phyloP scores from a whole-genome alignment of 30 jellyfish, hydroid and myxozoan species.

The Aurelia aurita region DNA sequence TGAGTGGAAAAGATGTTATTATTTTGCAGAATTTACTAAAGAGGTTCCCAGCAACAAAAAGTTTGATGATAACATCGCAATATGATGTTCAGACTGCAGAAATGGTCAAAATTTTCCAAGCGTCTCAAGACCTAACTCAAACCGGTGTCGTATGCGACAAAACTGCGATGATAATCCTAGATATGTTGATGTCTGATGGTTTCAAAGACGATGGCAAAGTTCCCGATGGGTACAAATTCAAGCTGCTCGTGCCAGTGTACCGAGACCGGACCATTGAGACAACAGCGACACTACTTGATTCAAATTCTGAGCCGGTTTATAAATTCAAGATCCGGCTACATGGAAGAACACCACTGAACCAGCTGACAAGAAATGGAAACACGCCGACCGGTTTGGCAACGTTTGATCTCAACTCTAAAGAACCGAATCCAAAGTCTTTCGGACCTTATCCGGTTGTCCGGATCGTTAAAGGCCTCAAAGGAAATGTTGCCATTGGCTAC shows the following conservation, averaged over 20 bases:
- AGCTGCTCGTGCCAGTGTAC: slow-evolving; percentile 81
- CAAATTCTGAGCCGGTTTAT: slow-evolving; percentile 45
- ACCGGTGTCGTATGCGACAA: slow-evolving; percentile 69
- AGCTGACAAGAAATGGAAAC: slow-evolving; percentile 85
- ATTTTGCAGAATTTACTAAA: slow-evolving; percentile 77
- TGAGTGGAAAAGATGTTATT: slow-evolving; percentile 76
- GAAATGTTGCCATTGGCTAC: slow-evolving; percentile 85
- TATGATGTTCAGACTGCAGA: slow-evolving; percentile 74
- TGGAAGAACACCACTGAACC: slow-evolving; percentile 74
- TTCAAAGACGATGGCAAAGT: slow-evolving; percentile 78
- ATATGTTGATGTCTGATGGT: slow-evolving; percentile 69
- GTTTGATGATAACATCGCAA: slow-evolving; percentile 28
- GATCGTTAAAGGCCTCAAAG: slow-evolving; percentile 77
- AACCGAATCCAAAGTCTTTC: slow-evolving; percentile 68
- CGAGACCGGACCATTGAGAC: slow-evolving; percentile 79
- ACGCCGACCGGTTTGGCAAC: slow-evolving; percentile 88
- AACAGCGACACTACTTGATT: slow-evolving; percentile 65
- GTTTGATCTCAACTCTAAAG: slow-evolving; percentile 77
- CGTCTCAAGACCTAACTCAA: slow-evolving; percentile 13
- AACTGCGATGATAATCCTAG: slow-evolving; percentile 59
- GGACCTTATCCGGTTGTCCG: slow-evolving; percentile 94
- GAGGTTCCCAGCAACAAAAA: slow-evolving; percentile 32
- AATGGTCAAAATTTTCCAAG: slow-evolving; percentile 58
- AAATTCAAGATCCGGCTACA: slow-evolving; percentile 76
- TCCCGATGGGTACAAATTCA: slow-evolving; percentile 76